Evolutionary conservation across 2,113 vertebrate species (phyloP).

Genomic region (Lagopus muta): DNA sequence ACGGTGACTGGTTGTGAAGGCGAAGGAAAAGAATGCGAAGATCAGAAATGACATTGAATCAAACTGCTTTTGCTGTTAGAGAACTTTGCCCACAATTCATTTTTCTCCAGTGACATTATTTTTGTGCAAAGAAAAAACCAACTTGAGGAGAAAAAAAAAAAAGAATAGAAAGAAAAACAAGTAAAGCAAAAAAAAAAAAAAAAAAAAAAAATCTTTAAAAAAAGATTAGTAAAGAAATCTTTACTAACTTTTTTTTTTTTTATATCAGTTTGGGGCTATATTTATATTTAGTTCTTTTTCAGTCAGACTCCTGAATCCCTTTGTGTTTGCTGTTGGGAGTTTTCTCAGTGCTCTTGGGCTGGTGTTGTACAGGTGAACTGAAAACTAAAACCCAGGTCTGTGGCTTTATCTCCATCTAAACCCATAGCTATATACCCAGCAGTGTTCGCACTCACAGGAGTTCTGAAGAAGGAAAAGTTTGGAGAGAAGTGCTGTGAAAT

Average conservation of each 20-base stretch:
- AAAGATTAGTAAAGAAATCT: no score
- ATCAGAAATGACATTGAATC: constrained; percentile 31
- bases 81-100: constrained; percentile 8
- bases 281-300: neutral
- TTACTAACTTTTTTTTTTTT: neutral
- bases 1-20: neutral
- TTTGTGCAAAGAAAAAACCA: constrained; percentile 13
- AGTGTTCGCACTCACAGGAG: neutral
- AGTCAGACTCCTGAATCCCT: neutral
- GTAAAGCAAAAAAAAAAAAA: no score
- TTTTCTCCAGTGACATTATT: neutral
- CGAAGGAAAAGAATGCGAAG: constrained; percentile 10
- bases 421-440: neutral
- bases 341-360: neutral
- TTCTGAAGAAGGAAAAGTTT: neutral
- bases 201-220: neutral
- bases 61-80: constrained; percentile 35
- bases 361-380: neutral
- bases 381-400: neutral
- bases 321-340: neutral
- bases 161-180: neutral
- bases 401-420: constrained; percentile 5
- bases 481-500: neutral
- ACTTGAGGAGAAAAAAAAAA: no score
- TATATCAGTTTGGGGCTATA: neutral